Percentiles rank a stretch among this genome's conserved stretches.
Evolutionary conservation across 2,888 invertebrate genomes (phyloP).

Genomic region (Nipponacmea schrenckii): DNA sequence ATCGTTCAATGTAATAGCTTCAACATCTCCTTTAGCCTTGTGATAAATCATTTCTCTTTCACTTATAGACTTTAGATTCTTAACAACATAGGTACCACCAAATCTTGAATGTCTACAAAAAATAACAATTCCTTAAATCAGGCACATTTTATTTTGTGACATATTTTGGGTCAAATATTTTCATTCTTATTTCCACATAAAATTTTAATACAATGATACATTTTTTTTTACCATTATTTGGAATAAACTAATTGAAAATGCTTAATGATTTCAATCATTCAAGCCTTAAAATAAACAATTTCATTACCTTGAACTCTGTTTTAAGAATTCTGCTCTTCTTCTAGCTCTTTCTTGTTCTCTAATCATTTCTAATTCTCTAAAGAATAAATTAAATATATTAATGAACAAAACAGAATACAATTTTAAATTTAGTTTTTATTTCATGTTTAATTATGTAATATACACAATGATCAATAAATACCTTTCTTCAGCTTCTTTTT

Average conservation of each 20-base stretch:
- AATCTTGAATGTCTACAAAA: conserved; percentile 85
- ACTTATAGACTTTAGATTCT: conserved; percentile 92
- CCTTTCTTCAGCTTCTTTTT: conserved; percentile 81
- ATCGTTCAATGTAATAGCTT: conserved; percentile 81
- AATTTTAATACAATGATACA: too few species aligned
- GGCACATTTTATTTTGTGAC: not conserved
- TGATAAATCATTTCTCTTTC: conserved; percentile 86
- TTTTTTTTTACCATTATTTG: too few species aligned
- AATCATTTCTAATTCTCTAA: conserved; percentile 67
- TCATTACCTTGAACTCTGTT: conserved; percentile 55
- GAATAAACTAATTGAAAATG: too few species aligned
- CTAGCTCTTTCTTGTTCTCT: conserved; percentile 81
- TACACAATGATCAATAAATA: conserved; percentile 25
- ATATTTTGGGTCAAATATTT: not conserved
- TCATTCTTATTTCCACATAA: not conserved
- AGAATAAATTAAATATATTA: conserved; percentile 16
- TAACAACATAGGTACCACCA: conserved; percentile 91
- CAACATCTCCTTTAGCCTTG: conserved; percentile 83
- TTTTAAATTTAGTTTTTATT: too few species aligned
- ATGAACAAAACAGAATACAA: not conserved
- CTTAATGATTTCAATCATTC: too few species aligned
- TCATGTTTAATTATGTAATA: too few species aligned
- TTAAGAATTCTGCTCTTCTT: conserved; percentile 61
- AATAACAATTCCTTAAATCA: not conserved
- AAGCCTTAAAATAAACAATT: too few species aligned